Conservation (phyloP, 2,888 invertebrate genomes). For the Drosophila melanocephala region DNA sequence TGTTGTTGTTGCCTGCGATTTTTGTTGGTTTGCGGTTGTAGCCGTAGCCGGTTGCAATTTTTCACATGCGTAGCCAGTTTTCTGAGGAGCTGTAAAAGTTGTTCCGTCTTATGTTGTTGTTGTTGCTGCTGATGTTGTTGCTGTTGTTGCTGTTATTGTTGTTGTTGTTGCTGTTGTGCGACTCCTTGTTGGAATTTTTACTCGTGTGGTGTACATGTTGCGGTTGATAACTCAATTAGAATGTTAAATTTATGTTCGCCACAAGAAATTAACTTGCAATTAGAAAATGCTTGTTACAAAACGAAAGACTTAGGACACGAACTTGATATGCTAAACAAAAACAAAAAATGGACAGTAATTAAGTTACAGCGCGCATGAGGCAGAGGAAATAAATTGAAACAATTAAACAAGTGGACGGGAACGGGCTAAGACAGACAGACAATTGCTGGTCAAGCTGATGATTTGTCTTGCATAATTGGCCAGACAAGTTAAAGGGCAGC, state of each 20-base stretch:
- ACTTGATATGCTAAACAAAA: conserved; percentile 55
- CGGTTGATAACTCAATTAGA: conserved; percentile 83
- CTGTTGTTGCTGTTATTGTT: conserved; percentile 23
- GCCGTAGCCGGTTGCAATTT: conserved; percentile 69
- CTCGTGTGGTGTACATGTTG: conserved; percentile 72
- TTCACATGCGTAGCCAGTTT: conserved; percentile 81
- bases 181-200: conserved; percentile 62
- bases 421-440: conserved; percentile 14
- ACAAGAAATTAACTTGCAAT: conserved; percentile 83
- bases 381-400: conserved; percentile 68
- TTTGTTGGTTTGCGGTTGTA: conserved; percentile 55
- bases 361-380: conserved; percentile 30
- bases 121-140: conserved; percentile 9
- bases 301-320: conserved; percentile 74
- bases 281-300: conserved; percentile 73
- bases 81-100: conserved; percentile 70
- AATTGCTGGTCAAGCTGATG: conserved; percentile 37
- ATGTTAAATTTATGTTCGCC: conserved; percentile 82
- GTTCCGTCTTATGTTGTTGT: conserved; percentile 55
- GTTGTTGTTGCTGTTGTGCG: conserved; percentile 27
- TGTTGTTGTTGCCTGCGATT: conserved; percentile 37
- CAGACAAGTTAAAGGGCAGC: conserved; percentile 61
- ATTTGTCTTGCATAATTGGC: conserved; percentile 61
- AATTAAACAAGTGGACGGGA: conserved; percentile 67
- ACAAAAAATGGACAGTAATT: conserved; percentile 36